phyloP scores from a whole-genome alignment of 2,888 invertebrate species.

The Dioctria linearis region DNA sequence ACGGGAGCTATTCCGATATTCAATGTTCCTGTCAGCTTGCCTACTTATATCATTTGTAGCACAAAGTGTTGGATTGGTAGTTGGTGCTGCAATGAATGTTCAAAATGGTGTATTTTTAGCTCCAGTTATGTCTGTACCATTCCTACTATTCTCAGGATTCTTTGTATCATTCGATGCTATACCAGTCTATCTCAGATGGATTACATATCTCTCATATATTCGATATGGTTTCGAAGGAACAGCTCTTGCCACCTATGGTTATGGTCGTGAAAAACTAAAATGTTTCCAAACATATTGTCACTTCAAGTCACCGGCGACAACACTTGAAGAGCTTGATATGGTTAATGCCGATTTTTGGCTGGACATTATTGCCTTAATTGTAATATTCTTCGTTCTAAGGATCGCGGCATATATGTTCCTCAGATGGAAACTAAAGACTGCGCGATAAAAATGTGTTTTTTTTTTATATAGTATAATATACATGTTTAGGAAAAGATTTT shows the following conservation, averaged over 20 bases:
- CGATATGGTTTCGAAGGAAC: conserved; percentile 97
- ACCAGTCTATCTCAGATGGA: conserved; percentile 94
- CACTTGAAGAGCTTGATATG: conserved; percentile 91
- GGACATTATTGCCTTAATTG: conserved; percentile 84
- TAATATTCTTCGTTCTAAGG: conserved; percentile 85
- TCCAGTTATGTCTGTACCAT: conserved; percentile 96
- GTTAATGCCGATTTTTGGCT: conserved; percentile 82
- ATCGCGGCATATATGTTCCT: conserved; percentile 88
- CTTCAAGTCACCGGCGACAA: conserved; percentile 85
- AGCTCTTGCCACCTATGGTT: conserved; percentile 92
- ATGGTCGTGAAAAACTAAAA: conserved; percentile 83
- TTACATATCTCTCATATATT: conserved; percentile 95
- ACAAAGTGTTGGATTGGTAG: conserved; percentile 94
- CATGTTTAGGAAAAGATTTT: conserved; percentile 26
- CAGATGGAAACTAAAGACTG: conserved; percentile 87
- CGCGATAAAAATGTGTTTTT: conserved; percentile 74
- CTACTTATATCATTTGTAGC: conserved; percentile 94
- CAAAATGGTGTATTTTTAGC: conserved; percentile 97
- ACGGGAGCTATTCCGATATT: conserved; percentile 83
- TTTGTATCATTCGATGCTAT: conserved; percentile 98
- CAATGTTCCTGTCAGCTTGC: conserved; percentile 91
- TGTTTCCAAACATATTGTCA: conserved; percentile 90
- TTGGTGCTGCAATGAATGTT: conserved; percentile 96
- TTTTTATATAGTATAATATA: neutral
- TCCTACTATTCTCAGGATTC: conserved; percentile 96